These are phyloP conservation scores for Chloebia gouldiae DNA, from an alignment of 2,113 vertebrate species.

Conservation along the genomic window DNA sequence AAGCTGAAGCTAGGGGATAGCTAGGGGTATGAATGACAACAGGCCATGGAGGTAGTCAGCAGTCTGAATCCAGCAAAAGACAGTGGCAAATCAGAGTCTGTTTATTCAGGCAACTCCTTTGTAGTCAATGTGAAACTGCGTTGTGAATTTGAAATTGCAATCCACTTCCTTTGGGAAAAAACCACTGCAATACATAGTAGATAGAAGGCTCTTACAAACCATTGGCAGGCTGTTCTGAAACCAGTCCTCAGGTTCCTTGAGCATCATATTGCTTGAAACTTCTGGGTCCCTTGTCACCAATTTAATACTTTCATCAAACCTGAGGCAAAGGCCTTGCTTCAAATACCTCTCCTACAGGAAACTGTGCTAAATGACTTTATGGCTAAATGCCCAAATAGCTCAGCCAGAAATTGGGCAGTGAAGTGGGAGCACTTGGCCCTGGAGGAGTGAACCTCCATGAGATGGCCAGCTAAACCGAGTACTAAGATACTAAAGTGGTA, in stretches of 20 bases:
- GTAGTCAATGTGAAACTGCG: background rate
- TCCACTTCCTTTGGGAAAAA: slow-evolving; percentile 11
- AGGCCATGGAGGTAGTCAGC: background rate
- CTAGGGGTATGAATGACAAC: background rate
- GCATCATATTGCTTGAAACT: background rate
- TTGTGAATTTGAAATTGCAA: slow-evolving; percentile 1
- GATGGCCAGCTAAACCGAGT: background rate
- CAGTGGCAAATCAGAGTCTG: background rate
- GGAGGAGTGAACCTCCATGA: background rate
- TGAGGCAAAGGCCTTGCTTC: background rate
- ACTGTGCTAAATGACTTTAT: background rate
- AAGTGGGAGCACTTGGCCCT: background rate
- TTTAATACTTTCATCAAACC: background rate
- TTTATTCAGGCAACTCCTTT: background rate
- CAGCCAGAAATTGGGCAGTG: background rate
- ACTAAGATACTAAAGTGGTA: background rate
- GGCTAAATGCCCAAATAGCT: background rate
- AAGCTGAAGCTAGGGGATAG: fast-evolving
- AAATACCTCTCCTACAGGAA: background rate
- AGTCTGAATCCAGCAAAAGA: background rate
- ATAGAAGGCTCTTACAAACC: slow-evolving; percentile 7
- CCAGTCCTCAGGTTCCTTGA: background rate
- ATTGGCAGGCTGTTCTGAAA: background rate
- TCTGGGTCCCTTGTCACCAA: background rate
- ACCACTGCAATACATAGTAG: background rate